Base-by-base conservation (phyloP, 2,797 vertebrate species). In the Clarias pachynema region DNA sequence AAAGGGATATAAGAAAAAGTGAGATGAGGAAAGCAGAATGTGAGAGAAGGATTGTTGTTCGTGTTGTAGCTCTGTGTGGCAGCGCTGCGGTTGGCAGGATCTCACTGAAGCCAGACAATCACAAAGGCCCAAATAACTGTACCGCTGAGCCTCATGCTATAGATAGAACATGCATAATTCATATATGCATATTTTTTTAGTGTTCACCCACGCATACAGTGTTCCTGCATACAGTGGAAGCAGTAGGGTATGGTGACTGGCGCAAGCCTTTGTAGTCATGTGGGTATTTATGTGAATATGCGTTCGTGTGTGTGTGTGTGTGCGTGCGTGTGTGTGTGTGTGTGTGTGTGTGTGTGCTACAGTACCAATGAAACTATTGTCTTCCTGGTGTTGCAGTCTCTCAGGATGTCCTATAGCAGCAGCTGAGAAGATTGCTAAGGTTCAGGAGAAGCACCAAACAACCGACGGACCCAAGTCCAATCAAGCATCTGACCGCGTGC, bases 401-500 rank as follows among this genome's bases (percentile, higher is more conserved):
- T 99, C 98, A 22, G 98, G 98, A 86, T 99, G 97, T 93, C 98
- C 98, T 87, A 98, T 99, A 83, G 98, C 98, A 90, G 98, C 98
- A 2, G 97, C 98, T 85, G 98, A 99, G 92, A 99, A 99, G 94
- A 94, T 99, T 94, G 96, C 97, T 69, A 99, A 99, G 93, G 97
- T 97, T 92, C 98, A 99, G 84, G 98, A 99, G 93, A 99, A 99
- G 90, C 97, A 96, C 93, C 96, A 97, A 91, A 89, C 94, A 90
- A 95, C 95, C 59, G 98, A 99, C 29, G 95, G 92, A 91, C 95
- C 95, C 92, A 99, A 98, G 94, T 96, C 97, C 93, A 99, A 94
- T 94, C 98, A 99, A 95, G 96, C 97, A 40, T 99, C 98, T 80
- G 98, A 99, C 92, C 97, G 98, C 9, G 98, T 99, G 91, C 96